These are phyloP conservation scores for Pagetopsis macropterus DNA, from an alignment of 2,797 vertebrate species.

Conservation along the genomic window DNA sequence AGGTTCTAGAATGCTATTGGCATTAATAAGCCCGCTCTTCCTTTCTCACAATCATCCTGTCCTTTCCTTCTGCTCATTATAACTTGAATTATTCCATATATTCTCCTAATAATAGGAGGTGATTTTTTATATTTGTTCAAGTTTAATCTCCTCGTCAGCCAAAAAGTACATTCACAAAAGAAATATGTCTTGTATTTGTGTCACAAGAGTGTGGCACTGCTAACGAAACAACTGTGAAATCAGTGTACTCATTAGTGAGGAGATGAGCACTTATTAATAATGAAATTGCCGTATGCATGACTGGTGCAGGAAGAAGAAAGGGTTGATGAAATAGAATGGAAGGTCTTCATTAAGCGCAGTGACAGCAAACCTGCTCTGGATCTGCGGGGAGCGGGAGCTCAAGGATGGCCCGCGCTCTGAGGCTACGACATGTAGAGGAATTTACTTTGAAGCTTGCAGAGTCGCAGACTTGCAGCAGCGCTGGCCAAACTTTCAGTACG, in stretches of 20 bases:
- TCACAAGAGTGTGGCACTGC: constrained; percentile 41
- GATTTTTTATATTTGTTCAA: neutral
- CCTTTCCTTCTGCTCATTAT: neutral
- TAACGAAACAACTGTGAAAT: constrained; percentile 47
- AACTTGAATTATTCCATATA: neutral
- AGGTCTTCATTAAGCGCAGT: constrained; percentile 76
- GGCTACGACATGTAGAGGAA: constrained; percentile 41
- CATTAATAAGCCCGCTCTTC: constrained; percentile 20
- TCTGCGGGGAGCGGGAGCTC: constrained; percentile 54
- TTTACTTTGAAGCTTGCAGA: constrained; percentile 67
- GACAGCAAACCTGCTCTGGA: constrained; percentile 66
- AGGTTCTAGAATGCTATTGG: neutral
- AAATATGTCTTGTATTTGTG: neutral
- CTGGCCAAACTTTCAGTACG: constrained; percentile 65
- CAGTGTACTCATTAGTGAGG: constrained; percentile 64
- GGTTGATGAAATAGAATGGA: constrained; percentile 81
- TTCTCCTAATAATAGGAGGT: neutral
- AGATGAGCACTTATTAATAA: constrained; percentile 66
- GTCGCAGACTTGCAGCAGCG: constrained; percentile 41
- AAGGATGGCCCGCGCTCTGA: constrained; percentile 59
- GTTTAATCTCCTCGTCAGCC: neutral
- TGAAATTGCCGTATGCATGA: constrained; percentile 55
- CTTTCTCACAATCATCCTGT: constrained; percentile 1
- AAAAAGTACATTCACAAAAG: neutral
- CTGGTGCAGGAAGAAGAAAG: constrained; percentile 58